Base-by-base conservation (phyloP, 2,888 invertebrate genomes). In the Drosophila ochracea region DNA sequence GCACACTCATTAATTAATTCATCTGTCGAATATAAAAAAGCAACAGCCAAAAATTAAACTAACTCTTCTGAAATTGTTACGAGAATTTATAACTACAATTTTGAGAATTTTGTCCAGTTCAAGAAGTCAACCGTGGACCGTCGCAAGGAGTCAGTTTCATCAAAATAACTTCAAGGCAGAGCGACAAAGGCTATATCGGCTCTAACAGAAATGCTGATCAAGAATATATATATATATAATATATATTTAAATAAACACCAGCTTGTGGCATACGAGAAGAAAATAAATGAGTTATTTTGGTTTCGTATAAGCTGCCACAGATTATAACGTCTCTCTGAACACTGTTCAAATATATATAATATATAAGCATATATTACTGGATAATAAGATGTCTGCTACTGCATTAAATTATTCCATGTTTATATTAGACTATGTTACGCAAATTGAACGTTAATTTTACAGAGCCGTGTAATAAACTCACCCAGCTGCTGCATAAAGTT, bases 401-500 rank as follows among this genome's bases (percentile, higher is more conserved):
- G n/a, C n/a, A n/a, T n/a, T n/a, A n/a, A n/a, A n/a, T n/a, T n/a
- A n/a, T n/a, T n/a, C n/a, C n/a, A n/a, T n/a, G n/a, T n/a, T n/a
- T n/a, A n/a, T n/a, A n/a, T n/a, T n/a, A n/a, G n/a, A n/a, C n/a
- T n/a, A n/a, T n/a, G n/a, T n/a, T n/a, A n/a, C 3, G 3, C 3
- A 28, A 28, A 33, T 10, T 33, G 31, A 33, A 33, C 3, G 10
- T 33, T 33, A 33, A 33, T 33, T 10, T 33, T 3, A 33, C 31
- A 10, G 10, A 33, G 31, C 41, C 10, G n/a, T n/a, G n/a, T 5
- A 11, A 21, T 43, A 47, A n/a, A 39, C 92, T 91, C 91, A 96
- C 96, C 94, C 81, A 96, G 92, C 76, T 92, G 86, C 21, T 93
- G 78, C 52, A 95, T 90, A 93, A 97, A 97, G 31, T 91, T 84